A percentile compares a stretch with the other conserved stretches of the same genome.
Evolutionary conservation across 2,113 vertebrate genomes (phyloP).

Genomic region (Epinephelus moara): DNA sequence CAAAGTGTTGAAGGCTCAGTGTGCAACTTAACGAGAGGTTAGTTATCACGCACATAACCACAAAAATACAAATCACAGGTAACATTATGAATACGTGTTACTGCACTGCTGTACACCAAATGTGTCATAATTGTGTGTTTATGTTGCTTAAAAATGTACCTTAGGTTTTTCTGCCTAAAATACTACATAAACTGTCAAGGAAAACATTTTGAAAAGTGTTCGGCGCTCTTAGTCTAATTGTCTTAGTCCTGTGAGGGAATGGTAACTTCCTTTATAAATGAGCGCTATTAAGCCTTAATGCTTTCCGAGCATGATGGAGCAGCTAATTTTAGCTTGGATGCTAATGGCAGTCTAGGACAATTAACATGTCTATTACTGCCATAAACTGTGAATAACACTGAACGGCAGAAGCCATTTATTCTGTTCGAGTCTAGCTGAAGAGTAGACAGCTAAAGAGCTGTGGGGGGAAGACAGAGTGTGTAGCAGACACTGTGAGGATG

Average conservation of each 20-base stretch:
- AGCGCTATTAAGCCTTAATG: conserved; percentile 75
- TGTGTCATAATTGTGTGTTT: conserved; percentile 3
- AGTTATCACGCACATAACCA: not conserved
- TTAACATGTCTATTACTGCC: conserved; percentile 76
- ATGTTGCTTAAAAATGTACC: not conserved
- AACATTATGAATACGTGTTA: not conserved
- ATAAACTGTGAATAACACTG: conserved; percentile 77
- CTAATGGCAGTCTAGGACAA: conserved; percentile 74
- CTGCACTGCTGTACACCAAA: not conserved
- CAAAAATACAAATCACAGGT: not conserved
- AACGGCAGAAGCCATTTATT: conserved; percentile 62
- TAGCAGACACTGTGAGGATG: not conserved
- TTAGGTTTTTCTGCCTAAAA: not conserved
- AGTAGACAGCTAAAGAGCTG: conserved; percentile 41
- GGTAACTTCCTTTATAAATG: conserved; percentile 71
- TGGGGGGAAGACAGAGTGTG: not conserved
- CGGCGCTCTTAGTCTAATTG: conserved; percentile 46
- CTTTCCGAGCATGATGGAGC: conserved; percentile 76
- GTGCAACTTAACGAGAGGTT: not conserved
- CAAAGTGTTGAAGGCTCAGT: not conserved
- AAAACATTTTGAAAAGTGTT: conserved; percentile 48
- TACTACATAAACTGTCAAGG: conserved; percentile 16
- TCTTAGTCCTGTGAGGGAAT: conserved; percentile 55
- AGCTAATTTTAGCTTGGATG: conserved; percentile 76
- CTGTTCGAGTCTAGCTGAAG: conserved; percentile 32